Evolutionary conservation across 2,113 vertebrate genomes (phyloP).

Genomic region (Caloenas nicobarica): DNA sequence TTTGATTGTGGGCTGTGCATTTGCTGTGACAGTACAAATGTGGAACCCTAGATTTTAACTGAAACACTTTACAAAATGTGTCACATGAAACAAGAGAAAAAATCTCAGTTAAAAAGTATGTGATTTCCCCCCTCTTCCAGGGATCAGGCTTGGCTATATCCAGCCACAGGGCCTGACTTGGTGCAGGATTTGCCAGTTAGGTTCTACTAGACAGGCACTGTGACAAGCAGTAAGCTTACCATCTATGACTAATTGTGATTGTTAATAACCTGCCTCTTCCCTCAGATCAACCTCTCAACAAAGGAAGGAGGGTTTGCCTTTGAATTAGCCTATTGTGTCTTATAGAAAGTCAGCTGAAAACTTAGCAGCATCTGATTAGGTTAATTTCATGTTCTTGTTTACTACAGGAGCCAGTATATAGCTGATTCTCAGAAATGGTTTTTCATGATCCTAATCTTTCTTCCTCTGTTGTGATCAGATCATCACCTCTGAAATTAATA

Average conservation of each 20-base stretch:
- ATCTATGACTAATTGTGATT: not conserved
- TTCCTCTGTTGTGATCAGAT: not conserved
- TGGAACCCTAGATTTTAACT: not conserved
- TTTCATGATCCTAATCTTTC: not conserved
- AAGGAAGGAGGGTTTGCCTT: not conserved
- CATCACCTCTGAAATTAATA: not conserved
- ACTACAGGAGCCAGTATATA: not conserved
- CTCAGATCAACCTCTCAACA: not conserved
- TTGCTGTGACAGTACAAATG: not conserved
- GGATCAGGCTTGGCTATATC: not conserved
- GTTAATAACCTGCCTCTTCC: not conserved
- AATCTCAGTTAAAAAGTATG: not conserved
- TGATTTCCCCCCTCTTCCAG: not conserved
- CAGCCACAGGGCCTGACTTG: not conserved
- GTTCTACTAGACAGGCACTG: not conserved
- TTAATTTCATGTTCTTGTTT: not conserved
- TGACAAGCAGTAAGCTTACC: not conserved
- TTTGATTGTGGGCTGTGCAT: not conserved
- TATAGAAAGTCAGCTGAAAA: not conserved
- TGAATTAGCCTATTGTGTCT: not conserved
- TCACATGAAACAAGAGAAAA: not conserved
- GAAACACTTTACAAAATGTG: not conserved
- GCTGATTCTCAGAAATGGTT: not conserved
- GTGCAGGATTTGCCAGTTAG: not conserved
- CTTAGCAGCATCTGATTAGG: not conserved